Evolutionary conservation across 2,888 invertebrate genomes (phyloP), one percentile per base, ranked within the genome.

Genomic region (Microdon myrmicae): DNA sequence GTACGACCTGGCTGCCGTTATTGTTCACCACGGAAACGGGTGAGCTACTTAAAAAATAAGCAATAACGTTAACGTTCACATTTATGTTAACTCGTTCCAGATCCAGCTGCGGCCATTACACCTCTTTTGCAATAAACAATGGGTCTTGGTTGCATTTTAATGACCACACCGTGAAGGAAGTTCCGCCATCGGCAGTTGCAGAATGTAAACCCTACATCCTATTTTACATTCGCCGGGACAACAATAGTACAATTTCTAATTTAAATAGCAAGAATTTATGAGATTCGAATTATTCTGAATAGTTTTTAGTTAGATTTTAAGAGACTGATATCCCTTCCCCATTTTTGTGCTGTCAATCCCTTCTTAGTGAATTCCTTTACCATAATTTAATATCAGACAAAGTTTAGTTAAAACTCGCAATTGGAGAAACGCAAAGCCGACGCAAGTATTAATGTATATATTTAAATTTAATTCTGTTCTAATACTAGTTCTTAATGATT

Each of bases 61-160:
- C 2, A 6, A 19, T 26, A 32, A 43, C 32, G 9, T 22, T 29
- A 12, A 8, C 20, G 9, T 26, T 2, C 16, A 4, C 6, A 10
- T 47, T 29, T 28, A 47, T 67, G n/a, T 43, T 54, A 17, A 53
- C 41, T 51, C 56, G 19, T 81, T 81, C 13, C 81, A 90, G 91
- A 13, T 89, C 90, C 43, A 90, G 89, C 0, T 90, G 90, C 22
- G 92, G 92, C 22, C 92, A 92, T 79, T 92, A 92, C 82, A 91
- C 92, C 49, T 88, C 92, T 61, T 92, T 90, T 80, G 91, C 90
- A 34, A 86, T 87, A 69, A 89, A 90, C 82, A 89, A 89, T 70
- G 86, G 86, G 37, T 86, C 87, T 69, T 92, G 92, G 92, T 89
- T 89, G 81, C 90, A 91, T 79, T 92, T 91, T 83, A 91, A 92